Base-by-base conservation (phyloP, 2,113 vertebrate genomes). In the Microtus montanus region DNA sequence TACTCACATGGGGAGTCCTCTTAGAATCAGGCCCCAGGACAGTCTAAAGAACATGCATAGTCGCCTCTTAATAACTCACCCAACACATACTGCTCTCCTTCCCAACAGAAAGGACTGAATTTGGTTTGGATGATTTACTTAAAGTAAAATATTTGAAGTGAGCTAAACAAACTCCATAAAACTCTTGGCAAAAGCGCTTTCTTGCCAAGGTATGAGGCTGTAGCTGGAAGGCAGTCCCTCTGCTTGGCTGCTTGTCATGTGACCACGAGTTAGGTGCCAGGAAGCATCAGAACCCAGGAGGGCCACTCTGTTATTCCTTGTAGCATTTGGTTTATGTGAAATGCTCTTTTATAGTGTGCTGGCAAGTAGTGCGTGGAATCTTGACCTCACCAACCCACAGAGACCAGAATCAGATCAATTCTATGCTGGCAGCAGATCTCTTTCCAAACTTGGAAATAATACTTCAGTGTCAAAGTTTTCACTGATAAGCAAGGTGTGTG, bases 121-220 rank as follows among this genome's bases (percentile, higher is more conserved):
- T 89, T 89, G 78, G 30, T 68, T 96, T 91, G 90, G 71, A 75
- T 85, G 35, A 90, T 83, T 95, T 94, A 70, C 89, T 97, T 77
- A 94, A 92, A 96, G 87, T 89, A 91, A 95, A 96, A 96, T 95
- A 96, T 85, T 91, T 90, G 52, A 95, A 96, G 63, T 87, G 87
- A 92, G 78, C 86, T 96, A 96, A 96, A 63, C 47, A 92, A 92
- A 91, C 52, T 79, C 96, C n/a, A 87, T 70, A 80, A 86, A 73
- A 80, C 71, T 74, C 79, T 85, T n/a, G 38, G 70, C 70, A 71
- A 89, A 52, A 49, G 44, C 64, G 15, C 1, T 58, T 71, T 86
- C 84, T 90, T 90, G 95, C 89, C 92, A 64, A 63, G 61, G 49
- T 87, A 35, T 91, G 92, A 94, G 66, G 22, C 68, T 58, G 2